Evolutionary conservation across 92 coral and sea anemone species (phyloP).

Genomic region (Actinostola sp.): DNA sequence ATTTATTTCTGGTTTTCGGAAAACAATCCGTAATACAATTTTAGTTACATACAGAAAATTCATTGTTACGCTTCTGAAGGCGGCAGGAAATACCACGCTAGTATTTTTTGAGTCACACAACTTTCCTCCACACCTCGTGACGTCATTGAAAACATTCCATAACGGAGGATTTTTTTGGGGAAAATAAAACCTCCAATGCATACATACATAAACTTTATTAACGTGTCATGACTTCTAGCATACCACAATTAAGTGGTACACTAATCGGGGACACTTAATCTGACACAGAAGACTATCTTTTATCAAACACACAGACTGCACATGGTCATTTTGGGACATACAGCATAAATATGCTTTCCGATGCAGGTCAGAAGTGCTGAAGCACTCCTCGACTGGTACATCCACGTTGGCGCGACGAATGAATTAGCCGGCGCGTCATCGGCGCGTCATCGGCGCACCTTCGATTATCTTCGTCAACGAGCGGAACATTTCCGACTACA

Average conservation of each 20-base stretch:
- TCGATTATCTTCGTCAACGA: slow-evolving; percentile 24
- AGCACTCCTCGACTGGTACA: too few species aligned
- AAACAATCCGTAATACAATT: too few species aligned
- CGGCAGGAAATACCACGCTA: slow-evolving; percentile 15
- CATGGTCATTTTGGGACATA: not conserved
- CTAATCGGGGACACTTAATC: too few species aligned
- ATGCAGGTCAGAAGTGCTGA: too few species aligned
- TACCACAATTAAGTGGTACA: too few species aligned
- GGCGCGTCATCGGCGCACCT: slow-evolving; percentile 27
- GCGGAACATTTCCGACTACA: slow-evolving; percentile 29
- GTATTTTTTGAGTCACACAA: slow-evolving; percentile 13
- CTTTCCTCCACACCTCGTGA: slow-evolving; percentile 33
- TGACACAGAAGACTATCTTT: too few species aligned
- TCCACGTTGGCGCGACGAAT: slow-evolving; percentile 30
- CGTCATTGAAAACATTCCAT: slow-evolving; percentile 15
- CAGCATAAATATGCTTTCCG: too few species aligned
- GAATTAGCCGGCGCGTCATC: slow-evolving; percentile 42
- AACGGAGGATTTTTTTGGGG: too few species aligned
- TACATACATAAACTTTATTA: too few species aligned
- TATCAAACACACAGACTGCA: not conserved
- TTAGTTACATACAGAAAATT: not conserved
- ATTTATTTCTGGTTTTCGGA: too few species aligned
- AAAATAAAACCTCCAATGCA: too few species aligned
- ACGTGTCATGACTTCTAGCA: not conserved
- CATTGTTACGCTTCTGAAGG: not conserved